Conservation (phyloP, 2,888 invertebrate species). For the Iselma pallidipennis region DNA sequence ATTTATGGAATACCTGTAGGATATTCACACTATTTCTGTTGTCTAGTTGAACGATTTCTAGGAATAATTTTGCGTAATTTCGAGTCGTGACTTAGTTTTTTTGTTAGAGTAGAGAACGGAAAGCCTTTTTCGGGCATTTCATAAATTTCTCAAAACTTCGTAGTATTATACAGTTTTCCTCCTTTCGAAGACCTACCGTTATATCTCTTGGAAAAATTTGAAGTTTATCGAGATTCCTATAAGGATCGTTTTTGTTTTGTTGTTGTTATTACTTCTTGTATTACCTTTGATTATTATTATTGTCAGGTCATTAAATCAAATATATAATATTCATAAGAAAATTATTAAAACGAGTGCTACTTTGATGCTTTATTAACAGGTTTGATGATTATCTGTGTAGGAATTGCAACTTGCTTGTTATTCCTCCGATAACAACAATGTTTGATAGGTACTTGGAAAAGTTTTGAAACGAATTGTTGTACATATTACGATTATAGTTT, state of each 20-base stretch:
- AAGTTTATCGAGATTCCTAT: background rate
- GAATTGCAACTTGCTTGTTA: background rate
- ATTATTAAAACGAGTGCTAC: background rate
- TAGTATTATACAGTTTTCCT: no score
- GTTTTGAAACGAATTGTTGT: no score
- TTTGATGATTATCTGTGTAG: background rate
- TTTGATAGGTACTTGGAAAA: no score
- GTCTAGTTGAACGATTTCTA: background rate
- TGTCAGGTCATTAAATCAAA: background rate
- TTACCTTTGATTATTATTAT: background rate
- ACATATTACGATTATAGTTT: no score
- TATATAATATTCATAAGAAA: background rate
- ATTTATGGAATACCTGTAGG: background rate
- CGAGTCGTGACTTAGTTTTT: background rate
- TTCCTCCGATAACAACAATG: no score
- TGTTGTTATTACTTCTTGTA: background rate
- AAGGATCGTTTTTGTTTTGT: background rate
- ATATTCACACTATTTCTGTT: background rate
- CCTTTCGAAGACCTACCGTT: no score
- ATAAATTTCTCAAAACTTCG: background rate
- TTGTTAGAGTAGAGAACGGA: background rate
- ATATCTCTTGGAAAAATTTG: no score
- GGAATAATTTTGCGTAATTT: background rate
- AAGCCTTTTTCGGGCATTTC: background rate
- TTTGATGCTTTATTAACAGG: background rate